Percentiles rank a stretch among this genome's conserved stretches.
These are phyloP conservation scores for Laothoe populi DNA, from an alignment of 2,888 invertebrate species.

Conservation along the genomic window DNA sequence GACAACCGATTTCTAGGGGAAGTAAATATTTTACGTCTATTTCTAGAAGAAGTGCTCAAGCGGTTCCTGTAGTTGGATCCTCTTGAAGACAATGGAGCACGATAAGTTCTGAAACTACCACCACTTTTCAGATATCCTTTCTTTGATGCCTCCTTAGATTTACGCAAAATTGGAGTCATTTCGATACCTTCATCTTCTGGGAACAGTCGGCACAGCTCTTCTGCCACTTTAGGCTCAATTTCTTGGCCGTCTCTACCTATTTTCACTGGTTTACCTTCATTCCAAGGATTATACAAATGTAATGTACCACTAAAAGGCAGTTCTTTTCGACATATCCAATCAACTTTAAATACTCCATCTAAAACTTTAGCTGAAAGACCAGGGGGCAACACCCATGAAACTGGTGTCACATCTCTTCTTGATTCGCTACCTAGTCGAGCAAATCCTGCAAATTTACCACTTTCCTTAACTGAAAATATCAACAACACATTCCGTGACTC, in stretches of 20 bases:
- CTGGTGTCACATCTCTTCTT: slow-evolving; percentile 93
- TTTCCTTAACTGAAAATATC: slow-evolving; percentile 99
- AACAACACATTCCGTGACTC: slow-evolving; percentile 97
- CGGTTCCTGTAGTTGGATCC: slow-evolving; percentile 81
- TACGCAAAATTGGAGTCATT: slow-evolving; percentile 93
- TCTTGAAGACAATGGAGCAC: slow-evolving; percentile 74
- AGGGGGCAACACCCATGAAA: slow-evolving; percentile 97
- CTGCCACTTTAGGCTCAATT: slow-evolving; percentile 97
- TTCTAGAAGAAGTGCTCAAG: slow-evolving; percentile 76
- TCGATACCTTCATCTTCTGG: slow-evolving; percentile 96
- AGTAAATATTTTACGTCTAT: slow-evolving; percentile 86
- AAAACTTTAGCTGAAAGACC: slow-evolving; percentile 96
- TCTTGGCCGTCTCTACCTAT: slow-evolving; percentile 99
- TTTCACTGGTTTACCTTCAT: slow-evolving; percentile 99
- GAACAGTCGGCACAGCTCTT: slow-evolving; percentile 96
- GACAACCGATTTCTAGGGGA: slow-evolving; percentile 87
- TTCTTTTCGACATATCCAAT: slow-evolving; percentile 98
- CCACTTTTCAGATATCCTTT: slow-evolving; percentile 82
- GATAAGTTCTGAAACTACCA: slow-evolving; percentile 79
- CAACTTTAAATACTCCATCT: slow-evolving; percentile 97
- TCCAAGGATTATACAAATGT: slow-evolving; percentile 98
- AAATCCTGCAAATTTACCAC: slow-evolving; percentile 97
- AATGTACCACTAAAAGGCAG: slow-evolving; percentile 95
- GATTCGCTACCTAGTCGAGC: slow-evolving; percentile 96
- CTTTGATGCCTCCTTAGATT: slow-evolving; percentile 93